phyloP scores from a whole-genome alignment of 2,888 invertebrate species.

The Panopea generosa region DNA sequence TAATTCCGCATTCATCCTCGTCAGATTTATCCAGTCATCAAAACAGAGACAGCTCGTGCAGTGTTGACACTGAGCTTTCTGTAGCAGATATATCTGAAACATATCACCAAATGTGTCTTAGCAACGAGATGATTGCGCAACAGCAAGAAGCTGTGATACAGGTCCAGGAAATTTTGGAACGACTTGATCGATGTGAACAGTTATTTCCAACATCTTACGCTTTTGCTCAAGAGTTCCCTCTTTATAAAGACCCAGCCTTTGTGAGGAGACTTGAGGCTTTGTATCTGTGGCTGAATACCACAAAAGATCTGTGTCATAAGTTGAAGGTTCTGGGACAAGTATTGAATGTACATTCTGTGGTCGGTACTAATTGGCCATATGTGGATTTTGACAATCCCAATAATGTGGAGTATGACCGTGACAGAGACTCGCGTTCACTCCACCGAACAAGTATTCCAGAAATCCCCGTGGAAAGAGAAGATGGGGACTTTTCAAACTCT shows the following conservation, averaged over 20 bases:
- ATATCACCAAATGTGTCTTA: slow-evolving; percentile 72
- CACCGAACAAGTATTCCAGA: slow-evolving; percentile 70
- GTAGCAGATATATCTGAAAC: slow-evolving; percentile 54
- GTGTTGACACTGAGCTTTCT: slow-evolving; percentile 41
- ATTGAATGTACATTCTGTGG: slow-evolving; percentile 77
- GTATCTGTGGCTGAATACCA: slow-evolving; percentile 96
- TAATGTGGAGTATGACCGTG: slow-evolving; percentile 19
- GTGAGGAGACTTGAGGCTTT: slow-evolving; percentile 91
- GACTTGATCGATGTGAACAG: slow-evolving; percentile 91
- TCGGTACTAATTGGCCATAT: slow-evolving; percentile 81
- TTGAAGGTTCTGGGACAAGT: slow-evolving; percentile 88
- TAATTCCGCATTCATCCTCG: neutral
- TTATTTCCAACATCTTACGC: slow-evolving; percentile 94
- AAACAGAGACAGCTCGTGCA: slow-evolving; percentile 28
- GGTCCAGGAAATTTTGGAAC: slow-evolving; percentile 90
- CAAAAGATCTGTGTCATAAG: slow-evolving; percentile 93
- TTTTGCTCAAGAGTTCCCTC: slow-evolving; percentile 91
- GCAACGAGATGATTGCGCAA: slow-evolving; percentile 86
- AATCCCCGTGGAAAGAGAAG: slow-evolving; percentile 61
- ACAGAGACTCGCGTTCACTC: slow-evolving; percentile 17
- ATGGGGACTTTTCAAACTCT: slow-evolving; percentile 2
- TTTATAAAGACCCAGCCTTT: slow-evolving; percentile 89
- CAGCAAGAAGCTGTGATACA: slow-evolving; percentile 92
- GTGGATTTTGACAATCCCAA: slow-evolving; percentile 75
- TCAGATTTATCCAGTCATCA: neutral